phyloP scores from a whole-genome alignment of 2,113 vertebrate species.

The Corythornis madagascariensis region DNA sequence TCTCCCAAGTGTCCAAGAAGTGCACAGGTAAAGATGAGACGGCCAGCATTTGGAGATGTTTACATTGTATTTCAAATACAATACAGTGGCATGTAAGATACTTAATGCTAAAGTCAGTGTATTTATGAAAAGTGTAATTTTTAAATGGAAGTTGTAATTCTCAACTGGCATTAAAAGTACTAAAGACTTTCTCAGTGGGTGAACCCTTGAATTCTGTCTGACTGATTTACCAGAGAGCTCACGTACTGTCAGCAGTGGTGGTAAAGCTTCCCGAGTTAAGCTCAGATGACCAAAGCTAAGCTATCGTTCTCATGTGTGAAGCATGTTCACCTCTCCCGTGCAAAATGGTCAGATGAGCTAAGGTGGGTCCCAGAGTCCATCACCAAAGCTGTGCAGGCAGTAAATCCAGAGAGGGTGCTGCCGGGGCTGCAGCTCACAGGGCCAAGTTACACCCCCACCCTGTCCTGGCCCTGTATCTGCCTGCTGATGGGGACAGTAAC shows the following conservation, averaged over 20 bases:
- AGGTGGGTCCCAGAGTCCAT: not conserved
- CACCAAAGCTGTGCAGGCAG: not conserved
- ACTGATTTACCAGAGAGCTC: not conserved
- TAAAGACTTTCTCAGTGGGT: constrained; percentile 50
- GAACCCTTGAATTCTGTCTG: not conserved
- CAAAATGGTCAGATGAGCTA: not conserved
- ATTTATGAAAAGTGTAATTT: constrained; percentile 76
- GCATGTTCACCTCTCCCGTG: not conserved
- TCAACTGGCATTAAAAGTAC: constrained; percentile 72
- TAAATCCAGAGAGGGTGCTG: not conserved
- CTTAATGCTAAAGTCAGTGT: constrained; percentile 71
- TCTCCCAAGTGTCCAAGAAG: constrained; percentile 47
- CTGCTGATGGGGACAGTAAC: too few species aligned
- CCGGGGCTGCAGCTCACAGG: not conserved
- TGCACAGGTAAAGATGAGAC: constrained; percentile 68
- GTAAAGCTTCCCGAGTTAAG: not conserved
- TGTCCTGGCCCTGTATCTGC: too few species aligned
- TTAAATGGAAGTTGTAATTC: constrained; percentile 74
- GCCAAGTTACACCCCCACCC: too few species aligned
- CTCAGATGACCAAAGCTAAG: not conserved
- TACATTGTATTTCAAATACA: constrained; percentile 74
- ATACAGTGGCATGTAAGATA: constrained; percentile 75
- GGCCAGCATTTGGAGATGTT: constrained; percentile 72
- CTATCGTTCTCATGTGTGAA: not conserved
- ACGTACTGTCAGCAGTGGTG: not conserved